phyloP scores from a whole-genome alignment of 2,888 invertebrate genomes.

The Beris morrisii region DNA sequence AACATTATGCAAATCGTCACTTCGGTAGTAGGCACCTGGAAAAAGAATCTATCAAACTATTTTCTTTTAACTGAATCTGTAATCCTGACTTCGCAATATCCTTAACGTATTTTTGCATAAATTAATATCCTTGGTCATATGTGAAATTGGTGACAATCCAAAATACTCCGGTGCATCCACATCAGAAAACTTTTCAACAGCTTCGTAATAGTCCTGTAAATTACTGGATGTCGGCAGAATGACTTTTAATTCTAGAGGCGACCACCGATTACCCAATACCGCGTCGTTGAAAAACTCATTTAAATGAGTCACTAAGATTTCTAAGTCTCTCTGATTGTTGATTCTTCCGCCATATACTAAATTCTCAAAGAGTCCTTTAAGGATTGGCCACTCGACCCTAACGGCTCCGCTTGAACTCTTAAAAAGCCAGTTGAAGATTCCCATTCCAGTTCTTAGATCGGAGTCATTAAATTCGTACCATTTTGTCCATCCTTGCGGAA shows the following conservation, averaged over 20 bases:
- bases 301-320: constrained; percentile 59
- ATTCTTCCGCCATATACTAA: constrained; percentile 86
- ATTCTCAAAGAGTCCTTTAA: constrained; percentile 75
- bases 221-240: constrained; percentile 50
- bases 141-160: constrained; percentile 52
- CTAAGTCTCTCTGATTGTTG: constrained; percentile 72
- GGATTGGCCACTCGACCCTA: constrained; percentile 67
- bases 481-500: constrained; percentile 90
- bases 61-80: not conserved
- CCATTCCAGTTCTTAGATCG: constrained; percentile 75
- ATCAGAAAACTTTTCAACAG: constrained; percentile 50
- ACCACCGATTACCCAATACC: constrained; percentile 63
- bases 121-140: constrained; percentile 50
- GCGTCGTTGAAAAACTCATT: constrained; percentile 63
- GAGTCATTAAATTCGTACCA: constrained; percentile 85
- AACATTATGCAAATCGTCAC: constrained; percentile 57
- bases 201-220: constrained; percentile 51
- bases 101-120: constrained; percentile 49
- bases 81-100: constrained; percentile 44
- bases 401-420: constrained; percentile 41
- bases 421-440: constrained; percentile 56
- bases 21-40: constrained; percentile 41
- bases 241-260: constrained; percentile 58
- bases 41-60: not conserved
- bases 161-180: constrained; percentile 51